Base-by-base conservation (phyloP, 2,113 vertebrate genomes). In the Crocuta crocuta region DNA sequence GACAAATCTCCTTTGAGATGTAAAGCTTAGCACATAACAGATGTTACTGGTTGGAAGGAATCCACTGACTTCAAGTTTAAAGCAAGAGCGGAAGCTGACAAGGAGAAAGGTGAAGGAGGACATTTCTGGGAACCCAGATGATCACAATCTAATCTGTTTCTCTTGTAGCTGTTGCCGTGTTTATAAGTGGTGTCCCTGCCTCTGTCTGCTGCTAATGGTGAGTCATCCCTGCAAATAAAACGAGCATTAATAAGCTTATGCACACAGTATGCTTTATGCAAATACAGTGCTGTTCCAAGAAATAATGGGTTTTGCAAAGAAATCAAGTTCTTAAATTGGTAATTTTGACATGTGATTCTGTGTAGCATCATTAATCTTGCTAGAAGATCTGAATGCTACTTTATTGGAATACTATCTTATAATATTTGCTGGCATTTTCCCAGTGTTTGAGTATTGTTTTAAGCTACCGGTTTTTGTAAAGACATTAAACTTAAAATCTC, bases 221-320 rank as follows among this genome's bases (percentile, higher is more conserved):
- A 95, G 65, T 73, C 89, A 66, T 28, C 91, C 45, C 58, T 94
- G 17, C 17, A 91, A 95, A 76, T 55, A 55, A 92, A 94, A 80
- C 81, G 45, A 91, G 48, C 24, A 45, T 66, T 48, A 95, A 45
- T 66, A 80, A 68, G 12, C 26, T 85, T 53, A 43, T 26, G 35
- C 19, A 80, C 24, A 50, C 5, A n/a, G 9, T 33, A 65, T 76
- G 6, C 43, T 85, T 81, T 86, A 66, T 87, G 55, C 7, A 90
- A 90, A 86, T n/a, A 61, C 66, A 90, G 4, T n/a, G 19, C 24
- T 43, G 17, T 24, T 91, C 23, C 50, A 94, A 50, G 91, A 94
- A 89, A 85, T 85, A 89, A 71, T 24, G 87, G 66, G 24, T 93
- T 98, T 76, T 96, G 12, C 43, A 79, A 97, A 74, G 63, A 68